phyloP scores from a whole-genome alignment of 2,888 invertebrate species.

The Micropterix aruncella region DNA sequence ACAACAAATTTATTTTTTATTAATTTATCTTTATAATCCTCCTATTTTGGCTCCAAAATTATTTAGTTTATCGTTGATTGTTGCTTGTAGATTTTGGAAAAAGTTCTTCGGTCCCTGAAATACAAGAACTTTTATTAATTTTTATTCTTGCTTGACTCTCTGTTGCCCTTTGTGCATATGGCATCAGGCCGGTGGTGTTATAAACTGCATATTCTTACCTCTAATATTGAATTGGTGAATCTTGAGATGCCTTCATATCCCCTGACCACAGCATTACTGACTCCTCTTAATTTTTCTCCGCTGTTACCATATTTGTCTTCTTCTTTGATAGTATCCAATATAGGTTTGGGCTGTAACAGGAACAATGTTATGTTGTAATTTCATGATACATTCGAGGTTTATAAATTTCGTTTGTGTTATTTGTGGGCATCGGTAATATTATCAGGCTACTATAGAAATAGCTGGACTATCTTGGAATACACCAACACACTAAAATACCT shows the following conservation, averaged over 20 bases:
- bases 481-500: too few relatives aligned
- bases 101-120: constrained; percentile 38
- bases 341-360: constrained; percentile 41
- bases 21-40: constrained; percentile 35
- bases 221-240: constrained; percentile 31
- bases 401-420: too few relatives aligned
- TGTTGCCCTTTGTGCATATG: too few relatives aligned
- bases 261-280: constrained; percentile 38
- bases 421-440: too few relatives aligned
- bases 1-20: too few relatives aligned
- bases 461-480: too few relatives aligned
- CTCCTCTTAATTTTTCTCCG: constrained; percentile 38
- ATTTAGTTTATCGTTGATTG: constrained; percentile 39
- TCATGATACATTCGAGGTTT: too few relatives aligned
- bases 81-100: constrained; percentile 31
- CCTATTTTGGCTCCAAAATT: constrained; percentile 39
- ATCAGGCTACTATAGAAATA: too few relatives aligned
- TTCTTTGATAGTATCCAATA: constrained; percentile 45
- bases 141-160: too few relatives aligned
- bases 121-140: constrained; percentile 6
- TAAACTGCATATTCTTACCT: too few relatives aligned
- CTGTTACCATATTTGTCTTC: constrained; percentile 53
- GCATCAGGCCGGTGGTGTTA: too few relatives aligned
- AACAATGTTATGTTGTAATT: too few relatives aligned
- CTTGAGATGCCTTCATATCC: constrained; percentile 45